These are phyloP conservation scores for Augochlora pura DNA, from an alignment of 1,140 invertebrate genomes.

Conservation along the genomic window DNA sequence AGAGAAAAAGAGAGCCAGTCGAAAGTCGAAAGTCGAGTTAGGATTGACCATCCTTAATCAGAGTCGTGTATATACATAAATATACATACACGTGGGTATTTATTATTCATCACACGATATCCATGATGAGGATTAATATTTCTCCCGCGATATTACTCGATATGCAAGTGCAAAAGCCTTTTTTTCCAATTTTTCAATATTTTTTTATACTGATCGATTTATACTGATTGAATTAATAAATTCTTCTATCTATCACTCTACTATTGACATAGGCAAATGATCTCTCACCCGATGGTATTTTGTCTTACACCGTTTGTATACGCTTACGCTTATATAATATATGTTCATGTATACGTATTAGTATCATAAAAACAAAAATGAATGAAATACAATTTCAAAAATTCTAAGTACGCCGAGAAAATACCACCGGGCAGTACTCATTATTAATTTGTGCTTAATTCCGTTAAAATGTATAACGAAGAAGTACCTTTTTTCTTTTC, in stretches of 20 bases:
- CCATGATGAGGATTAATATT: conserved; percentile 51
- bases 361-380: conserved; percentile 32
- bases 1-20: conserved; percentile 31
- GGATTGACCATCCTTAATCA: conserved; percentile 60
- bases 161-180: conserved; percentile 71
- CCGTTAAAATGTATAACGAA: conserved; percentile 70
- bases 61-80: conserved; percentile 38
- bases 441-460: conserved; percentile 73
- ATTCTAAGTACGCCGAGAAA: conserved; percentile 58
- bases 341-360: conserved; percentile 14
- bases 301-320: conserved; percentile 25
- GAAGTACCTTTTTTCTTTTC: conserved; percentile 59
- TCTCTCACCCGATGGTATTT: conserved; percentile 64
- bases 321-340: conserved; percentile 15
- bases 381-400: conserved; percentile 47
- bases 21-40: conserved; percentile 18
- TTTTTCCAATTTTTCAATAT: conserved; percentile 61
- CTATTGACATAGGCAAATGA: conserved; percentile 70
- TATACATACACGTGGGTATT: neutral
- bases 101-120: neutral
- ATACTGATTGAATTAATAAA: conserved; percentile 78
- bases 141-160: conserved; percentile 57
- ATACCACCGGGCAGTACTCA: conserved; percentile 61
- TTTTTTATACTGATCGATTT: conserved; percentile 75
- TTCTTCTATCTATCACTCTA: conserved; percentile 64